Conservation (phyloP, 2,797 vertebrate species). For the Rhabdophis nuchalis region DNA sequence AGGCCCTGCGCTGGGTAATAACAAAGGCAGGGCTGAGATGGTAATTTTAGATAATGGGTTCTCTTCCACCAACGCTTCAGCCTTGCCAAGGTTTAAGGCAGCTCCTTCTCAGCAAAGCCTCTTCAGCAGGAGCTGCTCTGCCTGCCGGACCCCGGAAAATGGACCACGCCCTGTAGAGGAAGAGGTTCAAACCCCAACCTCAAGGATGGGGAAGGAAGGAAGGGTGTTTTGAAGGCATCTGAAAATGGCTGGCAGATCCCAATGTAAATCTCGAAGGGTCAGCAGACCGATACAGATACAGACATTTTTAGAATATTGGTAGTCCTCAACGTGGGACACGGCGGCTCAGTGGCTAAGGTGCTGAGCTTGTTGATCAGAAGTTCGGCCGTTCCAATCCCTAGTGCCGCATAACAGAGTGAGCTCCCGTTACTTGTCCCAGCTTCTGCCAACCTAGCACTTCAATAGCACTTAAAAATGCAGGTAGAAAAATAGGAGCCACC, state of each 20-base stretch:
- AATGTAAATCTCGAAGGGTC: background rate
- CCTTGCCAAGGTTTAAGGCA: constrained; percentile 18
- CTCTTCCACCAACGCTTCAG: constrained; percentile 13
- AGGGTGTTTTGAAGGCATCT: background rate
- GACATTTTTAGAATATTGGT: background rate
- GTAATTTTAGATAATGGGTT: constrained; percentile 37
- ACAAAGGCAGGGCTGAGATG: constrained; percentile 50
- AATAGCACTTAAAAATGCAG: no score
- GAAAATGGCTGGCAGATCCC: background rate
- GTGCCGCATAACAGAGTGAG: no score
- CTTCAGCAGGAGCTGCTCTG: background rate
- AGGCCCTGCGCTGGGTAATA: constrained; percentile 44
- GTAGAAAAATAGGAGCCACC: no score
- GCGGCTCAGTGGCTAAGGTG: no score
- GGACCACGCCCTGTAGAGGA: background rate
- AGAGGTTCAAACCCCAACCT: background rate
- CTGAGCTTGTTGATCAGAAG: no score
- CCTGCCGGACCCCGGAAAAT: background rate
- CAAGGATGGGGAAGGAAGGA: background rate
- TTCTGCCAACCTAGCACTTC: no score
- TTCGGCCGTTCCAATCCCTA: no score
- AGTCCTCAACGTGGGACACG: no score
- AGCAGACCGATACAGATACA: background rate
- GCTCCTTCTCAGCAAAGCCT: background rate
- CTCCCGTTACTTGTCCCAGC: no score